Conservation (phyloP, 2,113 vertebrate species). For the Embiotoca jacksoni region DNA sequence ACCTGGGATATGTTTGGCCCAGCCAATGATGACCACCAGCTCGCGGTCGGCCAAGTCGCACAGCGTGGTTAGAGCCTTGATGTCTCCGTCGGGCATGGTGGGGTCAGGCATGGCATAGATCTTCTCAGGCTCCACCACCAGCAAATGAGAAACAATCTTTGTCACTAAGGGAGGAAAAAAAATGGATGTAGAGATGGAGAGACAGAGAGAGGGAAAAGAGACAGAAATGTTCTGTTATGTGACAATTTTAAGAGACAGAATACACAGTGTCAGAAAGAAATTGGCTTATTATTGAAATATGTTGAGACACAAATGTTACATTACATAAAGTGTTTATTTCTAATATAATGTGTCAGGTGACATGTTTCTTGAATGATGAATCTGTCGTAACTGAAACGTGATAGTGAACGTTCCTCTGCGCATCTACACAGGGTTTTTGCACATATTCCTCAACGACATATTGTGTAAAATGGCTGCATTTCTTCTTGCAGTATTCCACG, state of each 20-base stretch:
- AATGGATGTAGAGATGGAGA: background rate
- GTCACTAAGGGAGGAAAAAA: slow-evolving; percentile 84
- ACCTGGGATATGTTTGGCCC: slow-evolving; percentile 99
- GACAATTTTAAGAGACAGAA: background rate
- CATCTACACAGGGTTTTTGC: no score
- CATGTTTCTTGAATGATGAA: no score
- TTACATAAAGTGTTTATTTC: no score
- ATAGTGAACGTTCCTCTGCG: no score
- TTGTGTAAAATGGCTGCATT: no score
- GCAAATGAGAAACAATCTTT: slow-evolving; percentile 96
- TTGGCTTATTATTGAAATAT: no score
- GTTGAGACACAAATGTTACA: no score
- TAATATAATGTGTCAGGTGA: no score
- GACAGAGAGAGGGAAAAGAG: background rate
- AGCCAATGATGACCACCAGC: slow-evolving; percentile 97
- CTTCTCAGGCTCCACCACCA: slow-evolving; percentile 98
- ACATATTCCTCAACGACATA: no score
- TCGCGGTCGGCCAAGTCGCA: slow-evolving; percentile 98
- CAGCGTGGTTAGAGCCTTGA: slow-evolving; percentile 97
- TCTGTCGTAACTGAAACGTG: no score
- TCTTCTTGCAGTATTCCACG: no score
- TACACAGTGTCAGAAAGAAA: no score
- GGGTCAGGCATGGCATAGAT: slow-evolving; percentile 98
- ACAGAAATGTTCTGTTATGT: background rate
- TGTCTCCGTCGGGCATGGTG: slow-evolving; percentile 95